Percentiles rank a stretch among this genome's conserved stretches.
Conservation (phyloP, 2,888 invertebrate genomes). For the Dyspetes luteomarginatus region DNA sequence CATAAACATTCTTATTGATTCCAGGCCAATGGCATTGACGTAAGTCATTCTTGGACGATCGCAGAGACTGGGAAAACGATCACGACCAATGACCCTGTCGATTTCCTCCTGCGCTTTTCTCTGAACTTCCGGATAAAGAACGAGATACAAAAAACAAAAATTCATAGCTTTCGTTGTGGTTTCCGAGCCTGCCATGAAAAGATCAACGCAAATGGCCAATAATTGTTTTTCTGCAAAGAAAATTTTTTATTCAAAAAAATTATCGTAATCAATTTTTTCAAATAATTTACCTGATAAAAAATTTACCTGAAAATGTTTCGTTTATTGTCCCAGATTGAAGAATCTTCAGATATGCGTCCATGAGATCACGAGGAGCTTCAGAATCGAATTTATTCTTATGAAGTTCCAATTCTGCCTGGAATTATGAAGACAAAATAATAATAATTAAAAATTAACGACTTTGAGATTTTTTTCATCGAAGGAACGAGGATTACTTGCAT, state of each 20-base stretch:
- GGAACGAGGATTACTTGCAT: conserved; percentile 77
- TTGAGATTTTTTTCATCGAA: too few species aligned
- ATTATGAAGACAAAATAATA: conserved; percentile 28
- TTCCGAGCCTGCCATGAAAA: conserved; percentile 95
- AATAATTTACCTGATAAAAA: neutral
- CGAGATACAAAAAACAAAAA: conserved; percentile 90
- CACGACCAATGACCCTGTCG: conserved; percentile 89
- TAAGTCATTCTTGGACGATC: conserved; percentile 92
- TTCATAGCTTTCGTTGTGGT: conserved; percentile 92
- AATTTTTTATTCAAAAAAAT: neutral
- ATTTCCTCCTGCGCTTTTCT: conserved; percentile 91
- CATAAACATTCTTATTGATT: conserved; percentile 92
- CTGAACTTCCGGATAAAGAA: conserved; percentile 89
- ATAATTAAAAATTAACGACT: neutral
- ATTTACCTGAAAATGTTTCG: conserved; percentile 83
- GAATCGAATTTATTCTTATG: conserved; percentile 88
- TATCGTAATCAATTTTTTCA: too few species aligned
- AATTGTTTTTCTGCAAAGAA: conserved; percentile 89
- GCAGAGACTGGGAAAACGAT: conserved; percentile 88
- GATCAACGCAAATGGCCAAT: conserved; percentile 91
- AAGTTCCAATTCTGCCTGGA: conserved; percentile 87
- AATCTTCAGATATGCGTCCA: conserved; percentile 91
- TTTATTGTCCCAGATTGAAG: conserved; percentile 86
- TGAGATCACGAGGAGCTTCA: conserved; percentile 89
- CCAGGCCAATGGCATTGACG: conserved; percentile 90